phyloP scores from a whole-genome alignment of 1,140 invertebrate species.

The Eueides isabella region DNA sequence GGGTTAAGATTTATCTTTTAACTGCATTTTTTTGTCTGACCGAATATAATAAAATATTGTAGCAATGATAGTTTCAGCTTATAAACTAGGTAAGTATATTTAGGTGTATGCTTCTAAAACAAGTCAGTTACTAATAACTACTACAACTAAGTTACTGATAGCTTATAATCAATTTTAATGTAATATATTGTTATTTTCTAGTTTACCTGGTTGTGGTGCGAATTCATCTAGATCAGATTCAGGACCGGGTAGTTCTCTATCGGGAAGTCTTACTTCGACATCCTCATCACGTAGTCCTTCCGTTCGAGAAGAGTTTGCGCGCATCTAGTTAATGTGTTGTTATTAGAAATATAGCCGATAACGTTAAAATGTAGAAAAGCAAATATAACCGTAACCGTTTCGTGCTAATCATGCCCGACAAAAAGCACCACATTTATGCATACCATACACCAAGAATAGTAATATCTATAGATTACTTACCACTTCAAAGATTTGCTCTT shows the following conservation, averaged over 20 bases:
- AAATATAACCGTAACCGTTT: background rate
- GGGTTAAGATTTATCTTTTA: no score
- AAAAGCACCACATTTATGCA: background rate
- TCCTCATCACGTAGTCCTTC: conserved; percentile 46
- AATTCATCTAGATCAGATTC: conserved; percentile 77
- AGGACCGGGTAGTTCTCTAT: conserved; percentile 48
- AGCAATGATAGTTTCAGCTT: no score
- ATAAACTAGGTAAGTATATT: no score
- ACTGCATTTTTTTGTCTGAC: no score
- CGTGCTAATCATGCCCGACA: background rate
- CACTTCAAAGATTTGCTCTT: background rate
- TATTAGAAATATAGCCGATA: background rate
- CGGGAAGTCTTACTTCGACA: conserved; percentile 40
- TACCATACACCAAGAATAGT: background rate
- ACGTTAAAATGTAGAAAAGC: background rate
- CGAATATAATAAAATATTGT: no score
- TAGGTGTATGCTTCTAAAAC: no score
- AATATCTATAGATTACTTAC: background rate
- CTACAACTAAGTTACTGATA: no score
- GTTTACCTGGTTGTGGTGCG: conserved; percentile 57
- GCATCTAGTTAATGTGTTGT: background rate
- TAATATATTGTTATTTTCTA: background rate
- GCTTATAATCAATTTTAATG: no score
- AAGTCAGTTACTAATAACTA: no score
- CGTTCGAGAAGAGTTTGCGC: conserved; percentile 16